Evolutionary conservation across 2,888 invertebrate species (phyloP).

Genomic region (Latrodectus elegans): DNA sequence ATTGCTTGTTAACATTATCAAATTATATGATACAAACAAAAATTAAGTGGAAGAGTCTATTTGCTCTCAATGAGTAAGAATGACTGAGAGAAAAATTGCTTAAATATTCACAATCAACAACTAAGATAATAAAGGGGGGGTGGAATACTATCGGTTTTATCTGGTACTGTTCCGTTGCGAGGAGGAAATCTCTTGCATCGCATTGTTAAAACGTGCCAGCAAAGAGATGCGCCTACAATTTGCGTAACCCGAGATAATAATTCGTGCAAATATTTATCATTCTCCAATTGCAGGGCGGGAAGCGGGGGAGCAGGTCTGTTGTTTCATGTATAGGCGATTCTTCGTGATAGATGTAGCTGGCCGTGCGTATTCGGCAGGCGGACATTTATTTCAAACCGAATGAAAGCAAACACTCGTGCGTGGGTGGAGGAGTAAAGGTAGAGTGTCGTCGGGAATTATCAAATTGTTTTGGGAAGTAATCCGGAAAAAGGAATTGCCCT

Average conservation of each 20-base stretch:
- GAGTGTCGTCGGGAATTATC: neutral
- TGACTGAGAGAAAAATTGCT: neutral
- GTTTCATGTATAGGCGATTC: neutral
- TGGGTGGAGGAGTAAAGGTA: neutral
- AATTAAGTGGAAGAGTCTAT: too few relatives aligned
- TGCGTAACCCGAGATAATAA: slow-evolving; percentile 54
- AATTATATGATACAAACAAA: too few relatives aligned
- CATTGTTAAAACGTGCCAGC: slow-evolving; percentile 24
- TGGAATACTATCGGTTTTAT: neutral
- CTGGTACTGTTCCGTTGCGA: neutral
- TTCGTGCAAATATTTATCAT: slow-evolving; percentile 46
- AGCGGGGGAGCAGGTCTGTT: neutral
- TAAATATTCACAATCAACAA: slow-evolving; percentile 24
- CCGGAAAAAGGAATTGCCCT: neutral
- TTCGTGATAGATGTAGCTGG: slow-evolving; percentile 21
- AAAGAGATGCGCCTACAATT: neutral
- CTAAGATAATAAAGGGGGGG: neutral
- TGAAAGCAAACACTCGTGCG: slow-evolving; percentile 41
- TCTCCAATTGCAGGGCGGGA: slow-evolving; percentile 24
- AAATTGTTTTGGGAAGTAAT: neutral
- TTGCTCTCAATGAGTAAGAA: too few relatives aligned
- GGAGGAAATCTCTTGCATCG: slow-evolving; percentile 24
- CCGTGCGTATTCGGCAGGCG: slow-evolving; percentile 2
- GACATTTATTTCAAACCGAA: slow-evolving; percentile 37
- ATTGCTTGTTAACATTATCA: too few relatives aligned